A percentile compares a stretch with the other conserved stretches of the same genome.
These are phyloP conservation scores for Laspeyria flexula DNA, from an alignment of 2,888 invertebrate species.

Conservation along the genomic window DNA sequence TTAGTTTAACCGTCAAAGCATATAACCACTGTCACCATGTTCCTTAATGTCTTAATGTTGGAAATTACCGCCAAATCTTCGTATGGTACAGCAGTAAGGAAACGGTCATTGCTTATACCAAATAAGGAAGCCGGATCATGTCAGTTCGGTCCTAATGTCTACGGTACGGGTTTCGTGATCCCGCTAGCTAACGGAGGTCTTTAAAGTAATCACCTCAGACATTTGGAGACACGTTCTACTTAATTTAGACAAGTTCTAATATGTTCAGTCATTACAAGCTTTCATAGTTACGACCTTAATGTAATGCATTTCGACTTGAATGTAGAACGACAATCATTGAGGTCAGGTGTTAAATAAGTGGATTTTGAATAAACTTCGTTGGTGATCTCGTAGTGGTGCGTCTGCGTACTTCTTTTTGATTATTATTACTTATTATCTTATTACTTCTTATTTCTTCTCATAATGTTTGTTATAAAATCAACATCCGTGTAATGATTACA, in stretches of 20 bases:
- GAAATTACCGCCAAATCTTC: slow-evolving; percentile 33
- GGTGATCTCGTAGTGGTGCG: slow-evolving; percentile 17
- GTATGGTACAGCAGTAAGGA: slow-evolving; percentile 25
- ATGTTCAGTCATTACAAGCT: slow-evolving; percentile 51
- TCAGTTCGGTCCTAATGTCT: slow-evolving; percentile 52
- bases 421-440: slow-evolving; percentile 11
- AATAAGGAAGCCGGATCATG: slow-evolving; percentile 53
- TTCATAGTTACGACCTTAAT: slow-evolving; percentile 45
- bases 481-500: too few relatives aligned
- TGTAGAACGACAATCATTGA: slow-evolving; percentile 40
- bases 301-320: slow-evolving; percentile 34
- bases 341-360: slow-evolving; percentile 38
- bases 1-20: slow-evolving; percentile 13
- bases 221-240: slow-evolving; percentile 54
- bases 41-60: slow-evolving; percentile 39
- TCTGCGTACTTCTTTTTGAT: too few relatives aligned
- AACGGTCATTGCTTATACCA: slow-evolving; percentile 52
- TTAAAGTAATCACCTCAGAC: slow-evolving; percentile 56
- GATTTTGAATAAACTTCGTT: slow-evolving; percentile 30
- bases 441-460: too few relatives aligned
- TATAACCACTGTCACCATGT: slow-evolving; percentile 28
- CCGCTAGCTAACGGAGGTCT: slow-evolving; percentile 50
- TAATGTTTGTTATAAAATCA: too few relatives aligned
- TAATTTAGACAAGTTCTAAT: slow-evolving; percentile 60
- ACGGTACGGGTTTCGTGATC: slow-evolving; percentile 54